Evolutionary conservation across 2,888 invertebrate species (phyloP), one percentile per base, ranked within the genome.

Genomic region (Yponomeuta evonymella): DNA sequence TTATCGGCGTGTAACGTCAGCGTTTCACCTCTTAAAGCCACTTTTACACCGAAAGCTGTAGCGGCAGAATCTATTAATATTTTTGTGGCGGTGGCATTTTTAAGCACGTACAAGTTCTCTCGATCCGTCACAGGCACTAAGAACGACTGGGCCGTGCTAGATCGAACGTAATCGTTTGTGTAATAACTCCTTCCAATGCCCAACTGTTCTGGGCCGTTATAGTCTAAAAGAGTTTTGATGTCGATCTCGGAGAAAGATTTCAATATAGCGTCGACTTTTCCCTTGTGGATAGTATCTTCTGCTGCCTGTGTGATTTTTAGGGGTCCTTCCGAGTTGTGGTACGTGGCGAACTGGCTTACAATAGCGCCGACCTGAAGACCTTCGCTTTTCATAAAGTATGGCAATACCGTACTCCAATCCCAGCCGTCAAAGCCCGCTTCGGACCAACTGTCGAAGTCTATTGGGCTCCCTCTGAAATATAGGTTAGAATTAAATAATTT

Each of bases 71-170:
- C 36, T 0, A 67, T 70, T 4, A 71, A 12, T 11, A 73, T 48
- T 66, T 67, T 71, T 23, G 29, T 70, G 0, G 36, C 73, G 8
- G 48, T 15, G 0, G 73, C 63, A 23, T 72, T 29, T 64, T 72
- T 73, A 0, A 73, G 62, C 0, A 73, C 1, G 23, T 67, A 33
- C 4, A 73, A 68, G 62, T 73, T 73, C 10, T 1, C 5, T n/a
- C 67, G 68, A 29, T 70, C 63, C 33, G 65, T 70, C 9, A 11
- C 74, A 0, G 80, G 77, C 2, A 33, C n/a, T 63, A 63, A 62
- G 68, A 72, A 70, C 4, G 43, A 30, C n/a, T 63, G 70, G 8
- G 69, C 69, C 0, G 69, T 69, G n/a, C 69, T 69, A 10, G 69
- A 69, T 15, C 58, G 23, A 6, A 51, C 58, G 15, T 5, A 9